A percentile compares a stretch with the other conserved stretches of the same genome.
Conservation (phyloP, 2,888 invertebrate species). For the Smittia aterrima region DNA sequence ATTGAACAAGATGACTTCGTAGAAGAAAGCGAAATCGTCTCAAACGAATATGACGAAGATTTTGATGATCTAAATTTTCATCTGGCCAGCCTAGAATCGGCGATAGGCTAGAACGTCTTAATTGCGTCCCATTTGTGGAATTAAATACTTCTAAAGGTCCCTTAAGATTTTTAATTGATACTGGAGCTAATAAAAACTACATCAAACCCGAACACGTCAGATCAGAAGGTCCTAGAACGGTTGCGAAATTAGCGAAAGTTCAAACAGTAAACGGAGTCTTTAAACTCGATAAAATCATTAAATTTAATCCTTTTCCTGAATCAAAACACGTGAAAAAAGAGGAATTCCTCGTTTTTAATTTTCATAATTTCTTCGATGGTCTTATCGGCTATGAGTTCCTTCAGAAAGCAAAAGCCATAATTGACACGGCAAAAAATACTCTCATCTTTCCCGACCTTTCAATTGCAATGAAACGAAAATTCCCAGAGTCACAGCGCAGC, state of each 20-base stretch:
- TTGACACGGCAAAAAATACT: not conserved
- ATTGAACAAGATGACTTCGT: not conserved
- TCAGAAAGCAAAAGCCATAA: not conserved
- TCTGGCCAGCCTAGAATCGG: not conserved
- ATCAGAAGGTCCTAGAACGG: not conserved
- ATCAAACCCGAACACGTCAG: not conserved
- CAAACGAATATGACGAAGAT: not conserved
- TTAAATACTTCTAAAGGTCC: not conserved
- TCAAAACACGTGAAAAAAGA: not conserved
- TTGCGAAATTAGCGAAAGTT: not conserved
- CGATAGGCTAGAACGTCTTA: not conserved
- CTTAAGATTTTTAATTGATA: not conserved
- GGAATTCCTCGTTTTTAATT: not conserved
- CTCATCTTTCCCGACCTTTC: not conserved
- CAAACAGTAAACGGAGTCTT: not conserved
- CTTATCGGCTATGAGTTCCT: not conserved
- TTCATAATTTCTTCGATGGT: not conserved
- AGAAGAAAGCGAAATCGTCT: not conserved
- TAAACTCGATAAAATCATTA: not conserved
- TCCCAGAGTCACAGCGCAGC: not conserved
- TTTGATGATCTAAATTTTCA: not conserved
- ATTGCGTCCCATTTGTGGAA: not conserved
- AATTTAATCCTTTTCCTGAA: not conserved
- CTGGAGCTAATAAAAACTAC: not conserved
- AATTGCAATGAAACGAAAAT: not conserved